These are phyloP conservation scores for Lagopus muta DNA, from an alignment of 2,113 vertebrate genomes.

Conservation along the genomic window DNA sequence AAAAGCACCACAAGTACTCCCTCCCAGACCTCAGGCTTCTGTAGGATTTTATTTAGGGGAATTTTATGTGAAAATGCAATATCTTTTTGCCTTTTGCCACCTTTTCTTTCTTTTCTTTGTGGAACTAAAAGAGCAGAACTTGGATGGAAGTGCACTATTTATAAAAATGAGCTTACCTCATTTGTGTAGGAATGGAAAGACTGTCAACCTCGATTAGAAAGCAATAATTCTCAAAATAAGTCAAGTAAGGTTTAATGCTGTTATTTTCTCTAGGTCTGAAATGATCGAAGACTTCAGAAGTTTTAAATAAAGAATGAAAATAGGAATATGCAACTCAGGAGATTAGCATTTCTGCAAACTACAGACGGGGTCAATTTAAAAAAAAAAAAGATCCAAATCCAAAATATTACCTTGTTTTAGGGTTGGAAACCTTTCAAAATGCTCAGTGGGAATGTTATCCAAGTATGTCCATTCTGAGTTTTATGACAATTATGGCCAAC, in stretches of 20 bases:
- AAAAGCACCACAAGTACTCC: conserved; percentile 43
- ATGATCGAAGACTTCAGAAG: conserved; percentile 56
- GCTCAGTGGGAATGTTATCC: conserved; percentile 36
- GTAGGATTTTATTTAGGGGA: conserved; percentile 68
- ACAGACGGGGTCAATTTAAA: conserved; percentile 24
- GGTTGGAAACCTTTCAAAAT: conserved; percentile 60
- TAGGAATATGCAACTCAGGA: conserved; percentile 54
- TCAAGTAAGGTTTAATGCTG: conserved; percentile 39
- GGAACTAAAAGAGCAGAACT: conserved; percentile 59
- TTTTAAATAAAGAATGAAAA: conserved; percentile 68
- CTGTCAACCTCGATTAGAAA: conserved; percentile 73
- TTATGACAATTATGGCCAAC: not conserved
- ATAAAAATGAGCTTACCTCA: conserved; percentile 70
- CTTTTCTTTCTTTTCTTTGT: not conserved
- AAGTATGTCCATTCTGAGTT: conserved; percentile 13
- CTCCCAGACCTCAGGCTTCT: conserved; percentile 50
- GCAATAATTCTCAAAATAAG: conserved; percentile 68
- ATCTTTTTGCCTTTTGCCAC: conserved; percentile 16
- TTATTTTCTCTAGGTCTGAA: conserved; percentile 54
- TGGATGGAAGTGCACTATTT: conserved; percentile 58
- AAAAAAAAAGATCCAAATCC: not conserved
- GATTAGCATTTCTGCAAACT: conserved; percentile 55
- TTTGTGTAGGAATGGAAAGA: conserved; percentile 61
- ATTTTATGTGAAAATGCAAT: conserved; percentile 73
- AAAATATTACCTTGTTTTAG: conserved; percentile 27